Base-by-base conservation (phyloP, 2,797 vertebrate genomes). In the Botia kubotai region DNA sequence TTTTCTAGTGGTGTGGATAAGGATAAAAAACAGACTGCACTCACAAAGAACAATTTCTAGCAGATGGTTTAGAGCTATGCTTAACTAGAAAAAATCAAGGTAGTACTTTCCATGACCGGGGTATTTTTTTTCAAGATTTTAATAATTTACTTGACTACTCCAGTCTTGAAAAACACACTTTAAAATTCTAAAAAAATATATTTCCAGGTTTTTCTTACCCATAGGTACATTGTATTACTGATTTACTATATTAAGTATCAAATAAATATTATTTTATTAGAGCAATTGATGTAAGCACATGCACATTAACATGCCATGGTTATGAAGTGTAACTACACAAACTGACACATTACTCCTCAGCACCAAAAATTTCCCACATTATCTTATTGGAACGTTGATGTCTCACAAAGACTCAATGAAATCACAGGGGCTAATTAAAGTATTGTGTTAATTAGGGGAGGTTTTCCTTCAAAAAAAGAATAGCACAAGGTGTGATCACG, bases 381-480 rank as follows among this genome's bases (percentile, higher is more conserved):
- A 58, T 87, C 87, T 89, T 89, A 91, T 91, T 91, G 89, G 81
- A 76, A 55, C 60, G 29, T 78, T 72, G 88, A 89, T 83, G 76
- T 88, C 79, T 79, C 87, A 83, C 69, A 81, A 88, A 88, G 81
- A 50, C 79, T 80, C 87, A 89, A 90, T 87, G 82, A 85, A 69
- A 83, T 83, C 62, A 85, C 29, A 67, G 83, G 36, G 62, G 88
- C 89, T 90, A 92, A 93, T 92, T 90, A 92, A 91, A 89, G 84
- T 86, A 74, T 77, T 84, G 82, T 73, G 85, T 90, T 93, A 92
- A 93, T 93, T 92, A 91, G 80, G 83, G 86, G 85, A 84, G 63
- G 81, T 84, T 84, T 91, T 89, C 86, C 84, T 91, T 89, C 90
- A 90, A 74, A 90, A 90, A 90, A 91, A 89, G 29, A 86, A 36